Base-by-base conservation (phyloP, 1,140 invertebrate genomes). In the Rhynchophorus ferrugineus region DNA sequence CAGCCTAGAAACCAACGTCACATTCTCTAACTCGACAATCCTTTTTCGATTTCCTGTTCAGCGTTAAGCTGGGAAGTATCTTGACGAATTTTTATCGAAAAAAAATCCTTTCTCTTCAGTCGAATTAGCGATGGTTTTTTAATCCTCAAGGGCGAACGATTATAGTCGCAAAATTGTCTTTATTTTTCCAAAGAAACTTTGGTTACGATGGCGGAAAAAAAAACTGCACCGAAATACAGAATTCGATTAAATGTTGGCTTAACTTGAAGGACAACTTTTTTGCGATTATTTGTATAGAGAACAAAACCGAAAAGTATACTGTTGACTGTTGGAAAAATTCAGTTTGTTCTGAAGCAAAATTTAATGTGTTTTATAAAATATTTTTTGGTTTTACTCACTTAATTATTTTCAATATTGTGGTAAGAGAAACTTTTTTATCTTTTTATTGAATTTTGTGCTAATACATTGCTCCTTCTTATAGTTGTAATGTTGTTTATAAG, bases 41-140 rank as follows among this genome's bases (percentile, higher is more conserved):
- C 22, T 24, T 54, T 54, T 42, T 54, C 35, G 34, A 54, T 47
- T 54, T 54, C 44, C 51, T 54, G 44, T 52, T 44, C n/a, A 8
- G 5, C 45, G 39, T 47, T 47, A 41, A 41, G 45, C 37, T 47
- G 24, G 44, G 44, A 47, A 44, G 51, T 44, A 54, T 47, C 44
- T 44, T 54, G 41, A 42, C 51, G 44, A 54, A 47, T 54, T 54
- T 29, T 29, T 47, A 29, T 34, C 44, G 29, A 54, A 54, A 52
- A n/a, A n/a, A 52, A 52, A 52, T 52, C 49, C 49, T 52, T 54
- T 54, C 44, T 42, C 44, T 47, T 37, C 20, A 18, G 46, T 54
- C 51, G 36, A 14, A 47, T 54, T 54, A 54, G 38, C 44, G 42
- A 47, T 43, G 51, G 51, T 54, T 47, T 54, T 47, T 54, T n/a